Base-by-base conservation (phyloP, 1,140 invertebrate genomes). In the Carposina sasakii region DNA sequence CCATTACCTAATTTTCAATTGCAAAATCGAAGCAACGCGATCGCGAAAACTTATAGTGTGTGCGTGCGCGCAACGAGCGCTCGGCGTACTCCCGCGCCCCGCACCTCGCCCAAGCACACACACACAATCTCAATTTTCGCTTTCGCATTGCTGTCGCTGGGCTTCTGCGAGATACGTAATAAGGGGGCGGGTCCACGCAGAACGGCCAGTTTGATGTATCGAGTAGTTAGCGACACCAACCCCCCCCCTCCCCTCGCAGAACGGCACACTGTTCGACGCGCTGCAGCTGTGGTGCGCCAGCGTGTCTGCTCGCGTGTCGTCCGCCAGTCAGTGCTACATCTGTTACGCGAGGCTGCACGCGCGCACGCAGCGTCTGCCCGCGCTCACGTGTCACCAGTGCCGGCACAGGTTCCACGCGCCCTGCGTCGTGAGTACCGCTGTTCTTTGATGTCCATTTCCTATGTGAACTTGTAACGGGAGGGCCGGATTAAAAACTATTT, bases 291-390 rank as follows among this genome's bases (percentile, higher is more conserved):
- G 75, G 75, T 45, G 44, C 33, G 19, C 23, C 9, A 54, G 59
- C 17, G 48, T 73, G 43, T 44, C 37, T 31, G 33, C 46, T 6
- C 51, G 52, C 37, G 51, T 77, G 56, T 52, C 63, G 51, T 26
- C 40, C 42, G 36, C 67, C 24, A 52, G 67, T 48, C 60, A 64
- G 61, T 76, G 76, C 64, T 71, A 67, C 76, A 58, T 76, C 47
- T 79, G 76, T 67, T 76, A 76, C 70, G 70, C 67, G 66, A 71
- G 73, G 42, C 58, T 71, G 61, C 70, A 75, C 45, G 60, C 63
- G 28, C 9, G 24, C 34, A 46, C 51, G 21, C 66, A 60, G 39
- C 52, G 51, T 19, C 65, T 70, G 67, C 66, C 67, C 44, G 22
- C 45, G 34, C 51, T 54, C 21, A 26, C 26, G 26, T 79, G 76